Evolutionary conservation across 2,888 invertebrate genomes (phyloP).

Genomic region (Lissonota sp.): DNA sequence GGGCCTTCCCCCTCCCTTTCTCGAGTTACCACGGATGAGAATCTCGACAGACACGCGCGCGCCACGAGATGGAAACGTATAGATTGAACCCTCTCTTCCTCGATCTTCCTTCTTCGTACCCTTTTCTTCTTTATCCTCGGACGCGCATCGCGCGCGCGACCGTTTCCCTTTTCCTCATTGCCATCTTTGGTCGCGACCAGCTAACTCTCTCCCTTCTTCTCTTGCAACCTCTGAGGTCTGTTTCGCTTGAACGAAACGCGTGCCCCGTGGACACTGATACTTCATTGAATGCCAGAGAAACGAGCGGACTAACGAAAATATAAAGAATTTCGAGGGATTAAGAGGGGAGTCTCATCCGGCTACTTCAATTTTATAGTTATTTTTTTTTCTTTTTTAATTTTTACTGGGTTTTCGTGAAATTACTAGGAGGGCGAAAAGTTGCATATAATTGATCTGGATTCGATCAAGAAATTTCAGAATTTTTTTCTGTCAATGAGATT

Average conservation of each 20-base stretch:
- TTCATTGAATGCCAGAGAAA: slow-evolving; percentile 5
- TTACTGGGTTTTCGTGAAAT: too few relatives aligned
- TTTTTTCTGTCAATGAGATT: too few relatives aligned
- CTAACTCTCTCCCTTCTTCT: slow-evolving; percentile 25
- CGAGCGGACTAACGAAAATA: slow-evolving; percentile 19
- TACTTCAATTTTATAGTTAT: slow-evolving; percentile 33
- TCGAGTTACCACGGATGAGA: slow-evolving; percentile 73
- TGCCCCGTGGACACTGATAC: slow-evolving; percentile 22
- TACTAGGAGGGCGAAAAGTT: too few relatives aligned
- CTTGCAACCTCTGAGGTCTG: neutral
- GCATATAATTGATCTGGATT: too few relatives aligned
- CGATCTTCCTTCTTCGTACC: slow-evolving; percentile 54
- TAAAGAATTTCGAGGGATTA: slow-evolving; percentile 3
- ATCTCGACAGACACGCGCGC: slow-evolving; percentile 82
- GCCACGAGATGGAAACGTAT: slow-evolving; percentile 81
- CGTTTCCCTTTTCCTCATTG: slow-evolving; percentile 60
- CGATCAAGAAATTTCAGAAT: too few relatives aligned
- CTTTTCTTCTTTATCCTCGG: slow-evolving; percentile 20
- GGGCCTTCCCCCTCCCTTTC: slow-evolving; percentile 65
- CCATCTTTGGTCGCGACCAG: slow-evolving; percentile 67
- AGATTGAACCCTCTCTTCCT: slow-evolving; percentile 74
- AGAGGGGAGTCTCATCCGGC: slow-evolving; percentile 8
- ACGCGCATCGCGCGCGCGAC: neutral
- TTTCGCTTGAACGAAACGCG: neutral
- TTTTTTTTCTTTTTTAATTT: slow-evolving; percentile 34